A percentile compares a stretch with the other conserved stretches of the same genome.
Conservation (phyloP, 2,113 vertebrate genomes). For the Chauna torquata region DNA sequence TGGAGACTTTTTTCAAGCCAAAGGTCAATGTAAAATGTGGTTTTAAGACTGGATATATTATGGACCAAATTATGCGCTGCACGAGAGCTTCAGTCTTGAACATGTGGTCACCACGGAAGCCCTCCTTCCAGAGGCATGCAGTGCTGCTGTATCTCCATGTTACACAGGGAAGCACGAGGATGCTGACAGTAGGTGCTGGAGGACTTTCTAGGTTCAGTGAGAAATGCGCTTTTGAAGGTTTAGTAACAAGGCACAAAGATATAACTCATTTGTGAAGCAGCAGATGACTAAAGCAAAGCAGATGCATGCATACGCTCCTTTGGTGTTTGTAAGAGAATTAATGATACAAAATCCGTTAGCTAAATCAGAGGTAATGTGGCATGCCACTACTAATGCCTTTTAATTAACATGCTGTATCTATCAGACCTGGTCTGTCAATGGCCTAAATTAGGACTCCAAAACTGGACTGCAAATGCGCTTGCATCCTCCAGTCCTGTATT, state of each 20-base stretch:
- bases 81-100: not conserved
- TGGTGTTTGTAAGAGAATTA: not conserved
- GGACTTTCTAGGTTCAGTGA: not conserved
- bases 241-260: not conserved
- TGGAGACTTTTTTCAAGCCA: not conserved
- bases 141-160: not conserved
- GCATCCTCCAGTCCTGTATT: not conserved
- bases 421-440: not conserved
- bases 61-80: not conserved
- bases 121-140: not conserved
- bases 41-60: rapidly evolving
- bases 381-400: not conserved
- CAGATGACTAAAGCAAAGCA: not conserved
- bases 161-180: rapidly evolving
- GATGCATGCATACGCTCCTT: not conserved
- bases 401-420: not conserved
- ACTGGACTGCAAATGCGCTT: not conserved
- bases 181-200: rapidly evolving
- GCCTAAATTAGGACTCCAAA: not conserved
- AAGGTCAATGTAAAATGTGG: rapidly evolving
- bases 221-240: not conserved
- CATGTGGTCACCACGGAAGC: rapidly evolving
- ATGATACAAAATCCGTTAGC: not conserved
- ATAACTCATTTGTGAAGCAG: not conserved
- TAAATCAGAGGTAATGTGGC: not conserved